phyloP scores from a whole-genome alignment of 2,888 invertebrate species.

The Andrena trimmerana region DNA sequence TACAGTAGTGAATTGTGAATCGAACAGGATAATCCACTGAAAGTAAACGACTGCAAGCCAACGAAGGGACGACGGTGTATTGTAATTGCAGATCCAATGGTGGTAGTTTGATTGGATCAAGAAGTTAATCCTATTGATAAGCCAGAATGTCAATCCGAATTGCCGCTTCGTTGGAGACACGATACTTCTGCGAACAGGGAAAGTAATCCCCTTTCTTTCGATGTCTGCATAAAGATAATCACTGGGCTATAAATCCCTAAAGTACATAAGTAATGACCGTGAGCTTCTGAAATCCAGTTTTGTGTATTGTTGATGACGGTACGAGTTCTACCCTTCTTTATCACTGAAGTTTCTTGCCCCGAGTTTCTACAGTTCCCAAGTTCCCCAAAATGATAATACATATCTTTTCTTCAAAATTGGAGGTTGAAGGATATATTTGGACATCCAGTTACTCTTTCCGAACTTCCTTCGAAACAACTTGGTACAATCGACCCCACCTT shows the following conservation, averaged over 20 bases:
- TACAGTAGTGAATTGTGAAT: not conserved
- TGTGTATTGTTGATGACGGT: not conserved
- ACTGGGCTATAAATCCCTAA: not conserved
- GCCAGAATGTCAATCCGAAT: slow-evolving; percentile 21
- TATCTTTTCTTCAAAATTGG: not conserved
- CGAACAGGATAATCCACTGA: slow-evolving; percentile 30
- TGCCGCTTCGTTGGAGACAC: slow-evolving; percentile 3
- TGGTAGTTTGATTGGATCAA: slow-evolving; percentile 40
- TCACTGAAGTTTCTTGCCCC: not conserved
- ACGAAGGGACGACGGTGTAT: slow-evolving; percentile 33
- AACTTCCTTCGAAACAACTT: not conserved
- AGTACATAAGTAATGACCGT: not conserved
- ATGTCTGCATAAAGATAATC: not conserved
- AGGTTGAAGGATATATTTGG: not conserved
- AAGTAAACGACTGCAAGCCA: slow-evolving; percentile 50
- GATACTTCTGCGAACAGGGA: not conserved
- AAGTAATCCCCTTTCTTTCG: slow-evolving; percentile 1
- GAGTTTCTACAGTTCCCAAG: not conserved
- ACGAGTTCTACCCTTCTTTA: not conserved
- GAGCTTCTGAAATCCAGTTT: not conserved
- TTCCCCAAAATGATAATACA: not conserved
- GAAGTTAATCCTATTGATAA: slow-evolving; percentile 28
- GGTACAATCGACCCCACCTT: not conserved
- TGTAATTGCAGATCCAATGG: slow-evolving; percentile 33
- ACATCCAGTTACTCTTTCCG: not conserved